phyloP scores from a whole-genome alignment of 2,888 invertebrate genomes.

The Galerucella calmariensis region DNA sequence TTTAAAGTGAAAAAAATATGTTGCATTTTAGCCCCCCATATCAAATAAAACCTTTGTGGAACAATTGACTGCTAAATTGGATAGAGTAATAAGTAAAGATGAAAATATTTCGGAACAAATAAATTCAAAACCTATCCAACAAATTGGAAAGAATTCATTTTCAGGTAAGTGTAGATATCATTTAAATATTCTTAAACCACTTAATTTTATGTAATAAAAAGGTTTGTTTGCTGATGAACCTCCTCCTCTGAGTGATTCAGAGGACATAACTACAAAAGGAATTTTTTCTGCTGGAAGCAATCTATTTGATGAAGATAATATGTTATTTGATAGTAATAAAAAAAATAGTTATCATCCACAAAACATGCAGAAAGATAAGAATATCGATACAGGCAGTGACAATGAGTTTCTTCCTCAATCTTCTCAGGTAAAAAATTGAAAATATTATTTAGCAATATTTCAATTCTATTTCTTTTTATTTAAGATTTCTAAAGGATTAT shows the following conservation, averaged over 20 bases:
- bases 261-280: conserved; percentile 49
- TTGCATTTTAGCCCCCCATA: conserved; percentile 45
- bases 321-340: conserved; percentile 56
- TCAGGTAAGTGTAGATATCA: conserved; percentile 17
- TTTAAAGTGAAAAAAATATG: neutral
- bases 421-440: conserved; percentile 33
- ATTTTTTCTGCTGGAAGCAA: conserved; percentile 58
- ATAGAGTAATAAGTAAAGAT: conserved; percentile 63
- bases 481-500: conserved; percentile 53
- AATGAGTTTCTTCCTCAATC: conserved; percentile 31
- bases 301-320: conserved; percentile 62
- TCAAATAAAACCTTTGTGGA: conserved; percentile 68
- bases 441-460: conserved; percentile 2
- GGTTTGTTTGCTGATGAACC: conserved; percentile 70
- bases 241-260: conserved; percentile 66
- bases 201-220: conserved; percentile 49
- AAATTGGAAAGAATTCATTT: conserved; percentile 23
- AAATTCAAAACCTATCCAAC: conserved; percentile 65
- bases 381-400: conserved; percentile 8
- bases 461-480: neutral
- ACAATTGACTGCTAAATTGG: conserved; percentile 71
- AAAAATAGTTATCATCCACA: conserved; percentile 18
- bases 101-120: conserved; percentile 58
- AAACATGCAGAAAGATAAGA: conserved; percentile 10
- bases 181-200: neutral